phyloP scores from a whole-genome alignment of 2,797 vertebrate species.

The Coendou prehensilis region DNA sequence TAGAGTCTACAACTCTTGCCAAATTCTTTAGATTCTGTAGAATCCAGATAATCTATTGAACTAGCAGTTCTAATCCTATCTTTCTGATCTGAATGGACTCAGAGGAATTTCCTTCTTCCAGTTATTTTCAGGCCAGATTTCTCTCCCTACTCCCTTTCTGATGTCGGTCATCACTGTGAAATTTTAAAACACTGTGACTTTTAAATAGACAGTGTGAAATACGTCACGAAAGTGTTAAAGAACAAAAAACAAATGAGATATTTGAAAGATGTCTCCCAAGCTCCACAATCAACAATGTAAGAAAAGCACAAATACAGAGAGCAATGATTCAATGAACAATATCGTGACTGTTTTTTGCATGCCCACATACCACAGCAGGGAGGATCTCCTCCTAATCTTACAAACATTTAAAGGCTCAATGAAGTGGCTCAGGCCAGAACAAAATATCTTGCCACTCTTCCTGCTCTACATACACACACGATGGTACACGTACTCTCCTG shows the following conservation, averaged over 20 bases:
- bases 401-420: neutral
- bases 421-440: neutral
- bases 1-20: neutral
- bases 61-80: neutral
- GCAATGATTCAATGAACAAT: neutral
- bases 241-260: neutral
- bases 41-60: neutral
- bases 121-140: constrained; percentile 1
- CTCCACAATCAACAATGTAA: neutral
- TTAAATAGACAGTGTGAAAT: neutral
- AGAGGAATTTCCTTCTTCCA: neutral
- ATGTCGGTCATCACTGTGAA: neutral
- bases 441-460: neutral
- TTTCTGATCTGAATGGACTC: neutral
- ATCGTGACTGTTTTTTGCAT: neutral
- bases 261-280: neutral
- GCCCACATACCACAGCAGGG: neutral
- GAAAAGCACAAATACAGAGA: neutral
- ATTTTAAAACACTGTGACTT: constrained; percentile 3
- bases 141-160: neutral
- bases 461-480: accelerated
- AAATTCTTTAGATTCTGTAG: neutral
- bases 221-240: neutral
- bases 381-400: neutral
- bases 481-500: accelerated